phyloP scores from a whole-genome alignment of 2,113 vertebrate genomes.

The Coryphaenoides rupestris region DNA sequence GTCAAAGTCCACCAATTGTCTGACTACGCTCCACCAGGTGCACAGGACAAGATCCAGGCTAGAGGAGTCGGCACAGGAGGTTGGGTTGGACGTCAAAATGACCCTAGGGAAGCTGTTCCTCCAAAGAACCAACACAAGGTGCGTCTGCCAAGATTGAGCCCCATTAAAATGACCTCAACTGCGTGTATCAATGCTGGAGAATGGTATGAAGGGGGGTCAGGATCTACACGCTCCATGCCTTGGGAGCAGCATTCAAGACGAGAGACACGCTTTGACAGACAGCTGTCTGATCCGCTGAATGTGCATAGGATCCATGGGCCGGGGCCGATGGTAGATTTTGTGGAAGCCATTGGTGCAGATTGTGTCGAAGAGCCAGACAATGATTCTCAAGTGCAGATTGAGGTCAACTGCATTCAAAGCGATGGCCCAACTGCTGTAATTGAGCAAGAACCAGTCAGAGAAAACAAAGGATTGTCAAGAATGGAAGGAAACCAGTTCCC shows the following conservation, averaged over 20 bases:
- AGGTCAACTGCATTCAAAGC: neutral
- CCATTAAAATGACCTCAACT: neutral
- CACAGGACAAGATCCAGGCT: no score
- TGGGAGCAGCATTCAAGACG: constrained; percentile 3
- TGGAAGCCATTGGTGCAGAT: neutral
- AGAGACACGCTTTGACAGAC: constrained; percentile 2
- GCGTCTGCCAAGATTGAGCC: no score
- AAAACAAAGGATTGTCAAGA: no score
- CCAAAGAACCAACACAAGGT: no score
- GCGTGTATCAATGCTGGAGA: constrained; percentile 4
- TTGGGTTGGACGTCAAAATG: no score
- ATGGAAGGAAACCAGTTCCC: no score
- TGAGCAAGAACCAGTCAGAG: no score
- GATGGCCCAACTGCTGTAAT: no score
- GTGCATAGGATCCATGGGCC: neutral
- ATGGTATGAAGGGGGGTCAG: neutral
- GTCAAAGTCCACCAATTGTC: no score
- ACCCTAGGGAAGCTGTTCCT: no score
- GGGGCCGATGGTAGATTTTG: neutral
- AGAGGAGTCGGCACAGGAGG: no score
- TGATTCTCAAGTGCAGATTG: neutral
- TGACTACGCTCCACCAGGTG: no score
- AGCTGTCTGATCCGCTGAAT: neutral
- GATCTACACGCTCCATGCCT: constrained; percentile 2
- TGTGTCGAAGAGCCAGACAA: neutral